These are phyloP conservation scores for Dasyurus viverrinus DNA, from an alignment of 2,113 vertebrate species.

Conservation along the genomic window DNA sequence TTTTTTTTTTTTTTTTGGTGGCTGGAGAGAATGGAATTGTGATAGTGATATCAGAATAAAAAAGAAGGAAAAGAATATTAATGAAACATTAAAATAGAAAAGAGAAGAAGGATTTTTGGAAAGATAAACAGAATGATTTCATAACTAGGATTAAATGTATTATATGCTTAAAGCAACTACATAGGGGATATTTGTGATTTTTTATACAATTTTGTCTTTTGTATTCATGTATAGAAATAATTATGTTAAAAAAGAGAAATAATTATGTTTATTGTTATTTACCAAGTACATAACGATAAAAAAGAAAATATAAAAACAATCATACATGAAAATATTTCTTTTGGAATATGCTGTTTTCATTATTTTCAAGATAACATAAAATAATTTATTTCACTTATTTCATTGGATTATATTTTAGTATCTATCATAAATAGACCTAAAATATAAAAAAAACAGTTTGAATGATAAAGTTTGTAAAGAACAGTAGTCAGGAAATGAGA, in stretches of 20 bases:
- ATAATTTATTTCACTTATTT: slow-evolving; percentile 22
- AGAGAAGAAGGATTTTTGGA: not conserved
- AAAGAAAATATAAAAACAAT: not conserved
- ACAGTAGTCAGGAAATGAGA: slow-evolving; percentile 75
- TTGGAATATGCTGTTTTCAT: not conserved
- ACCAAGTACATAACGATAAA: not conserved
- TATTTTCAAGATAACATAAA: not conserved
- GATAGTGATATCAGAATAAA: not conserved
- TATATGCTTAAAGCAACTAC: not conserved
- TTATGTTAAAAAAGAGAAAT: not conserved
- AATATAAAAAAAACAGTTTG: slow-evolving; percentile 54
- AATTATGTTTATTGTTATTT: not conserved
- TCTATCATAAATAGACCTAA: slow-evolving; percentile 39
- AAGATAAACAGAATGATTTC: not conserved
- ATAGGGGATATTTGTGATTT: not conserved
- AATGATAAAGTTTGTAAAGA: slow-evolving; percentile 76
- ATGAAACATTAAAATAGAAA: not conserved
- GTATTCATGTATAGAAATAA: not conserved
- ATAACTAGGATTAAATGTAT: not conserved
- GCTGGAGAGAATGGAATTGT: not conserved
- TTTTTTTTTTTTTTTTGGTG: not conserved
- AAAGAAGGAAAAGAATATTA: not conserved
- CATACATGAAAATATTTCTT: not conserved
- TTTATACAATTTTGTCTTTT: not conserved
- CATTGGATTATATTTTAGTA: not conserved